Base-by-base conservation (phyloP, 2,797 vertebrate species). In the Melanotaenia boesemani region DNA sequence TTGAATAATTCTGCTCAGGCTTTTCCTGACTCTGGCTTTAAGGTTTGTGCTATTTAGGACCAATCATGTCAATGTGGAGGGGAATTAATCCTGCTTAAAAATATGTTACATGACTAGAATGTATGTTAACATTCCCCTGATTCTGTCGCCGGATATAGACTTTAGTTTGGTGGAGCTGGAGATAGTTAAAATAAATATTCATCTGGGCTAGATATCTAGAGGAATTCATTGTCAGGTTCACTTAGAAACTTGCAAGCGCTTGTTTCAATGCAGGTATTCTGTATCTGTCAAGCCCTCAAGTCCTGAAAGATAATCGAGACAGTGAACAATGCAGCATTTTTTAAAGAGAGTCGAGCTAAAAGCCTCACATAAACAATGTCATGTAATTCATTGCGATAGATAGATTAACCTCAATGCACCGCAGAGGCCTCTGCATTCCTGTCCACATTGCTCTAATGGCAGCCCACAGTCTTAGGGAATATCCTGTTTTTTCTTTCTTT, bases 41-140 rank as follows among this genome's bases (percentile, higher is more conserved):
- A 89, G 91, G 90, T 88, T 92, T 84, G 85, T 37, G 90, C 91
- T 93, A 91, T 93, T 93, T 94, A 94, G 88, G 90, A 90, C 89
- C 91, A 91, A 93, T 94, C 91, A 92, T 86, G 91, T 94, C 91
- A 93, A 86, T 63, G 89, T 84, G 81, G 84, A 91, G 76, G 89
- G 78, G 86, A 84, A 91, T 90, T 92, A 92, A 93, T 93, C 91
- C 91, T 82, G 86, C 90, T 90, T 91, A 91, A 90, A 89, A 90
- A 91, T 83, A 90, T 90, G 85, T 89, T 87, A 86, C 90, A 91
- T 81, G 86, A 92, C 87, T 82, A 54, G 84, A 91, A 88, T 89
- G 77, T 75, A 80, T 77, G 88, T 85, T 88, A 82, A 86, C 89
- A 74, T 79, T 64, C 70, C 75, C 74, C 80, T 28, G 90, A 92